These are phyloP conservation scores for Salvelinus fontinalis DNA, from an alignment of 2,113 vertebrate species.

Conservation along the genomic window DNA sequence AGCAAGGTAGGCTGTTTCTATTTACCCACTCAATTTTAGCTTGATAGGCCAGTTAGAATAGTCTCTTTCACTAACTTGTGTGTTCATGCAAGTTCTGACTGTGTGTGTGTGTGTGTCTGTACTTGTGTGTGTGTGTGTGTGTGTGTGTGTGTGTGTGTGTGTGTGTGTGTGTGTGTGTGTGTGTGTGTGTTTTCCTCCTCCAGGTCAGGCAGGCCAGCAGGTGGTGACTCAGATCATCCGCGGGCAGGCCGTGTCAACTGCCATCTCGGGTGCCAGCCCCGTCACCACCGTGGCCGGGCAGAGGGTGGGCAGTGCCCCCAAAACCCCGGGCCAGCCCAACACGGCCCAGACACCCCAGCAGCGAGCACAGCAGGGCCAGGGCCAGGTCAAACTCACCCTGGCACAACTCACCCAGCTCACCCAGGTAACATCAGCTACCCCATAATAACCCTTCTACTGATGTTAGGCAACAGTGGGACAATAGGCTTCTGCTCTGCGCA, in stretches of 20 bases:
- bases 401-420: conserved; percentile 95
- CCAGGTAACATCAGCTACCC: conserved; percentile 71
- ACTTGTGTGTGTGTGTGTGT: conserved; percentile 26
- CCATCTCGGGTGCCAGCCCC: conserved; percentile 65
- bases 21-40: background rate
- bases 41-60: no score
- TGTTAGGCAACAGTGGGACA: no score
- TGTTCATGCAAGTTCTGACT: background rate
- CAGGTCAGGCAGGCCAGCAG: conserved; percentile 88
- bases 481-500: no score
- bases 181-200: background rate
- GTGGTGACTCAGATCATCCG: conserved; percentile 93
- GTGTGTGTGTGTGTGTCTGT: conserved; percentile 33
- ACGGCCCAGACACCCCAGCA: conserved; percentile 45
- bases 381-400: conserved; percentile 94
- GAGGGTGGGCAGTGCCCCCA: conserved; percentile 53
- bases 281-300: conserved; percentile 63
- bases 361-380: conserved; percentile 83
- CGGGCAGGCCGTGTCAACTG: conserved; percentile 88
- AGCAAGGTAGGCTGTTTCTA: conserved; percentile 84
- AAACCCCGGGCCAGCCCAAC: conserved; percentile 64
- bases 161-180: conserved; percentile 27
- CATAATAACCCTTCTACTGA: background rate
- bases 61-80: no score
- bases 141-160: conserved; percentile 34